Percentiles rank a stretch among this genome's conserved stretches.
Conservation (phyloP, 2,888 invertebrate genomes). For the Lissocephala sabroskyi region DNA sequence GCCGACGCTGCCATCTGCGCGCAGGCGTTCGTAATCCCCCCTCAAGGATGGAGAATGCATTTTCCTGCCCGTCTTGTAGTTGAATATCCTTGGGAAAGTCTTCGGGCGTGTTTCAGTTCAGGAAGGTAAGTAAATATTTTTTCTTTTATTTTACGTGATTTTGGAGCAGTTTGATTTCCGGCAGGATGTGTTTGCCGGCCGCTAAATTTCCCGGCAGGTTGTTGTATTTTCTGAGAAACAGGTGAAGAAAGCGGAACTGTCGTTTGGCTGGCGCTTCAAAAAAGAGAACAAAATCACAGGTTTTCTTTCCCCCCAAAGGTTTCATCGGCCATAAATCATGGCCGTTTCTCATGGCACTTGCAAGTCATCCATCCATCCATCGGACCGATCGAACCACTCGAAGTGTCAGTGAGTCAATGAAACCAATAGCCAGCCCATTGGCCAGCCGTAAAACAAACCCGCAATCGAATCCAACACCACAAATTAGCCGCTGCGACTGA, state of each 20-base stretch:
- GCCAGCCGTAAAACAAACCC: slow-evolving; percentile 56
- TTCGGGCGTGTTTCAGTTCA: slow-evolving; percentile 11
- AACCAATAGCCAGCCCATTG: slow-evolving; percentile 69
- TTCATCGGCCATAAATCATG: slow-evolving; percentile 52
- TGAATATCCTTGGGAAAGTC: slow-evolving; percentile 61
- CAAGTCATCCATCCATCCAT: slow-evolving; percentile 32
- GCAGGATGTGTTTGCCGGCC: slow-evolving; percentile 46
- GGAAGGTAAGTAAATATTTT: slow-evolving; percentile 43
- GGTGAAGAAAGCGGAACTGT: slow-evolving; percentile 29
- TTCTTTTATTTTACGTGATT: slow-evolving; percentile 52
- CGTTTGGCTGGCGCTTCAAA: no score
- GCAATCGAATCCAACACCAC: slow-evolving; percentile 59
- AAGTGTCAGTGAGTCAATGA: slow-evolving; percentile 34
- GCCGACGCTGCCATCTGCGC: slow-evolving; percentile 25
- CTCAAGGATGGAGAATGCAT: slow-evolving; percentile 30
- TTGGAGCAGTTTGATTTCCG: slow-evolving; percentile 49
- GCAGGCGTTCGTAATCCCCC: slow-evolving; percentile 30
- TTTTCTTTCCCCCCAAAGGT: no score
- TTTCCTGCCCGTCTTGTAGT: slow-evolving; percentile 39
- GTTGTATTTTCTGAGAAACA: slow-evolving; percentile 27
- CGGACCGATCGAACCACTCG: slow-evolving; percentile 8
- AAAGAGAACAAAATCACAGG: no score
- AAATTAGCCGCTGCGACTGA: slow-evolving; percentile 64
- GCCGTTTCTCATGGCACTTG: slow-evolving; percentile 44
- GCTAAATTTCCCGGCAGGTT: slow-evolving; percentile 21